These are phyloP conservation scores for Chymomyza costata DNA, from an alignment of 1,140 invertebrate species.

Conservation along the genomic window DNA sequence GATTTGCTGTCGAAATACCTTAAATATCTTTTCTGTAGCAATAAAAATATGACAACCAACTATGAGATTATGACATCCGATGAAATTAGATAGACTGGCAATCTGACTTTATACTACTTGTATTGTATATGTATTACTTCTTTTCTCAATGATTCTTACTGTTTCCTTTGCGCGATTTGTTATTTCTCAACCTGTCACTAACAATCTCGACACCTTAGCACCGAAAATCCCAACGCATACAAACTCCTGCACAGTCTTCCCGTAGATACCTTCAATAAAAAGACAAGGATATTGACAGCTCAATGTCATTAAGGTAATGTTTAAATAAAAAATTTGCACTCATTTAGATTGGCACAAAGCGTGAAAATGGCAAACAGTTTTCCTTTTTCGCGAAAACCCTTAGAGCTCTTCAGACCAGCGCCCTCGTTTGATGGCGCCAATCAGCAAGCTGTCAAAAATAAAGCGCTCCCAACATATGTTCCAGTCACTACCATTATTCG, in stretches of 20 bases:
- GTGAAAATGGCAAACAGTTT: no score
- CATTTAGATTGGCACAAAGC: constrained; percentile 31
- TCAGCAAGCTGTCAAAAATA: constrained; percentile 56
- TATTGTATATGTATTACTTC: no score
- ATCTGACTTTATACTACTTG: no score
- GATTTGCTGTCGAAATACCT: no score
- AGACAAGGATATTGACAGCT: constrained; percentile 69
- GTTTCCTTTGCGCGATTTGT: no score
- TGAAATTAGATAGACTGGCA: no score
- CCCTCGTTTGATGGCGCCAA: constrained; percentile 43
- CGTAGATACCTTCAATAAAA: constrained; percentile 50
- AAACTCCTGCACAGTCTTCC: constrained; percentile 6
- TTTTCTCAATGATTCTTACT: no score
- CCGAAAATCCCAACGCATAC: not conserved
- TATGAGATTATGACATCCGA: no score
- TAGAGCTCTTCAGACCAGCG: not conserved
- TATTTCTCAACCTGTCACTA: constrained; percentile 60
- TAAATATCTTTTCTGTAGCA: no score
- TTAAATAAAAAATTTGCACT: constrained; percentile 71
- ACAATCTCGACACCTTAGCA: constrained; percentile 26
- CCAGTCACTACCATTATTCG: constrained; percentile 27
- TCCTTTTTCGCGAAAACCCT: not conserved
- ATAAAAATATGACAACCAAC: no score
- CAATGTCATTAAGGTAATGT: constrained; percentile 67
- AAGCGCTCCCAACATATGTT: constrained; percentile 54